A percentile compares a stretch with the other conserved stretches of the same genome.
Evolutionary conservation across 2,113 vertebrate species (phyloP).

Genomic region (Rhinolophus ferrumequinum): DNA sequence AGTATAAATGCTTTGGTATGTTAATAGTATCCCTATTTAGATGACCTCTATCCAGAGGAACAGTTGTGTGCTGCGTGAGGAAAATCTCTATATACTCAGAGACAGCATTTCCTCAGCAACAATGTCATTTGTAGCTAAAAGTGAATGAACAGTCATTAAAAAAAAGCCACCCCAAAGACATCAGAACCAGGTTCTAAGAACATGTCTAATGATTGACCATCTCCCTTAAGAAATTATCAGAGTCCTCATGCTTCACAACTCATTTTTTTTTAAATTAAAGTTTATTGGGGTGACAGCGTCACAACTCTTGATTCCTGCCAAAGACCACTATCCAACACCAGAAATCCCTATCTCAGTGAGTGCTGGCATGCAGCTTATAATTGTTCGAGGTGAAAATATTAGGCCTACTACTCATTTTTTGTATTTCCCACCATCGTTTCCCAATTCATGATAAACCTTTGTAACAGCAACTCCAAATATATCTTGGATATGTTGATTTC

Average conservation of each 20-base stretch:
- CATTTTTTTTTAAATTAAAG: not conserved
- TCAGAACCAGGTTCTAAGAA: not conserved
- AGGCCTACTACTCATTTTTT: not conserved
- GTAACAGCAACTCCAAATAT: not conserved
- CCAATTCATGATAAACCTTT: not conserved
- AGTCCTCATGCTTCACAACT: not conserved
- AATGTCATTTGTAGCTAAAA: not conserved
- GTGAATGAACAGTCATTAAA: not conserved
- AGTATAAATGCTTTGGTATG: not conserved
- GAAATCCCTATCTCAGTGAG: not conserved
- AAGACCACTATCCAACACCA: not conserved
- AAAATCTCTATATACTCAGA: not conserved
- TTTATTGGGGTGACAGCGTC: no score
- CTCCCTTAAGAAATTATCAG: not conserved
- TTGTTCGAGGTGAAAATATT: not conserved
- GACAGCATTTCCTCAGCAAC: not conserved
- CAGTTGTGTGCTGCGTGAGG: not conserved
- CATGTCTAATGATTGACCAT: not conserved
- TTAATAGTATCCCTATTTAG: not conserved
- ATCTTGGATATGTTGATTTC: constrained; percentile 5
- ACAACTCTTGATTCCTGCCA: not conserved
- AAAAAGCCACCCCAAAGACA: not conserved
- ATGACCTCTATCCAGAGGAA: not conserved
- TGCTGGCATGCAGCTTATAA: not conserved
- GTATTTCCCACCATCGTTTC: not conserved